Base-by-base conservation (phyloP, 2,888 invertebrate genomes). In the Nymphalis c-album region DNA sequence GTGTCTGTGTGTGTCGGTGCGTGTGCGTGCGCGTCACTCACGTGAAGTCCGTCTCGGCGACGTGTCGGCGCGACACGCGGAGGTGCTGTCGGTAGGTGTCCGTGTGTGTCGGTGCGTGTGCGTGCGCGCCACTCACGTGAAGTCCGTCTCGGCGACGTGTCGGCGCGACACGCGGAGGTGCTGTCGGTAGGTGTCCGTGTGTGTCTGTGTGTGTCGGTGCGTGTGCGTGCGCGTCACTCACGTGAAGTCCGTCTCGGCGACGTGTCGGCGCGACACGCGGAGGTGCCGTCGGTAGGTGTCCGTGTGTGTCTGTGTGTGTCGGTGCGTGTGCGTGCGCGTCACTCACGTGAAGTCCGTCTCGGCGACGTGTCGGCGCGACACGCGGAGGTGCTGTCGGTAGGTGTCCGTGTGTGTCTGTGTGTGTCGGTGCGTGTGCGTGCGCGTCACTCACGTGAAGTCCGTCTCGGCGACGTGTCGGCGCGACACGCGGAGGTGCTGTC, bases 221-320 rank as follows among this genome's bases (percentile, higher is more conserved):
- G 50, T 16, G 40, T 40, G 40, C 3, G 40, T 8, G 10, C 26
- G 6, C 26, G 26, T n/a, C 3, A 47, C 69, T 70, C 57, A 91
- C 91, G 79, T 86, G 79, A 86, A 91, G 20, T 90, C 88, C 18
- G 75, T 81, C 77, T 90, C 91, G 18, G 85, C 72, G 40, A 90
- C 88, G 71, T 91, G 91, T 1, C 80, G 63, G 0, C 85, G 73
- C 13, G 91, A 87, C 26, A 86, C 77, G 1, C 81, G 69, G 61
- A 91, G 75, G 35, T 91, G 91, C 45, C 91, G 91, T 0, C 87
- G 63, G 84, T 84, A 90, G 0, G 91, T 91, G 1, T n/a, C n/a
- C n/a, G n/a, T n/a, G n/a, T n/a, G 26, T 31, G 26, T 2, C n/a
- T 31, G 47, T 16, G 17, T 47, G 48, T 7, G 7, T 17, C 4